A percentile compares a stretch with the other conserved stretches of the same genome.
Conservation (phyloP, 92 coral and sea anemone species). For the Scolanthus callimorphus region DNA sequence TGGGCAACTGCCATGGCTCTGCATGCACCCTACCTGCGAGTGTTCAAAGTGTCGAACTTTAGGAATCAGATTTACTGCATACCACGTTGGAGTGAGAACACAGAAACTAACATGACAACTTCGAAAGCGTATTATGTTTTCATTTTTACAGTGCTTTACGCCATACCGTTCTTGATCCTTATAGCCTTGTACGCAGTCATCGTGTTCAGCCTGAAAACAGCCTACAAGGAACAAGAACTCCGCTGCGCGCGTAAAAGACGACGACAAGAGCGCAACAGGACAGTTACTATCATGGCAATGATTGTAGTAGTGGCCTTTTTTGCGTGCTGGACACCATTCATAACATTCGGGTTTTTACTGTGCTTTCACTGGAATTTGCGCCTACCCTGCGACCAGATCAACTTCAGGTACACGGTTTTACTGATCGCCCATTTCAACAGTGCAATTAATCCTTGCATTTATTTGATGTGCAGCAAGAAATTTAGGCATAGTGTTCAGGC, state of each 20-base stretch:
- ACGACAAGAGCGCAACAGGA: slow-evolving; percentile 29
- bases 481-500: slow-evolving; percentile 24
- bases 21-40: slow-evolving; percentile 18
- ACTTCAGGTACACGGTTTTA: slow-evolving; percentile 24
- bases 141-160: slow-evolving; percentile 24
- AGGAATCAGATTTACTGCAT: slow-evolving; percentile 12
- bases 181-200: slow-evolving; percentile 21
- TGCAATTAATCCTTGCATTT: slow-evolving; percentile 28
- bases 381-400: slow-evolving; percentile 25
- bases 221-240: slow-evolving; percentile 22
- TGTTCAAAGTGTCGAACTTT: slow-evolving; percentile 4
- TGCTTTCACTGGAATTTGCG: slow-evolving; percentile 28
- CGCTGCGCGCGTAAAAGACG: slow-evolving; percentile 16
- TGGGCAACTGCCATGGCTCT: slow-evolving; percentile 15
- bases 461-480: slow-evolving; percentile 27
- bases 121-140: slow-evolving; percentile 20
- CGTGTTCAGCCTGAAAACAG: slow-evolving; percentile 32
- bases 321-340: slow-evolving; percentile 33
- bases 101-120: slow-evolving; percentile 4
- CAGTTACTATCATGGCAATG: slow-evolving; percentile 35
- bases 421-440: slow-evolving; percentile 34
- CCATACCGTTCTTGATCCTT: slow-evolving; percentile 18
- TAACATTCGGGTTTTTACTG: slow-evolving; percentile 19
- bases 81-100: slow-evolving; percentile 13
- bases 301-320: slow-evolving; percentile 22